phyloP scores from a whole-genome alignment of 2,113 vertebrate genomes.

The Petromus typicus region DNA sequence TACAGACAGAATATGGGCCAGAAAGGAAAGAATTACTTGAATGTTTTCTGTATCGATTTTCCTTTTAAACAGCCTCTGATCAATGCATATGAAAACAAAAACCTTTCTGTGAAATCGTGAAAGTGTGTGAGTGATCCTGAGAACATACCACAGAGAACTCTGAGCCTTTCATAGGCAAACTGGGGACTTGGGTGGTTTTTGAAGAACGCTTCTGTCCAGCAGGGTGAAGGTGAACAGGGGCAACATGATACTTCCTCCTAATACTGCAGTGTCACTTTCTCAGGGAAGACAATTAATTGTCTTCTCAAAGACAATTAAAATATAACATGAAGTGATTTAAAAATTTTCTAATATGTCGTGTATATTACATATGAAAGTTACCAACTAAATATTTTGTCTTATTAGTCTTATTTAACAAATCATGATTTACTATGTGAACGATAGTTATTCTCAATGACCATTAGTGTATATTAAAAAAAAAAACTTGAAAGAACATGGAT shows the following conservation, averaged over 20 bases:
- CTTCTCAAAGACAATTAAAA: not conserved
- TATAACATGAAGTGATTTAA: not conserved
- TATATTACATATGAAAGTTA: not conserved
- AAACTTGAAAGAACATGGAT: not conserved
- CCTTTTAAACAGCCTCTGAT: not conserved
- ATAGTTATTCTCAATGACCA: not conserved
- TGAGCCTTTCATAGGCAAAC: not conserved
- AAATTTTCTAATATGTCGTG: not conserved
- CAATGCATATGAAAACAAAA: not conserved
- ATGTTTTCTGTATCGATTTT: not conserved
- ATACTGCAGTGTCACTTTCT: not conserved
- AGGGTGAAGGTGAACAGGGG: not conserved
- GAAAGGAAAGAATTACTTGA: not conserved
- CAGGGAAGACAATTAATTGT: not conserved
- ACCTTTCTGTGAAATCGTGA: not conserved
- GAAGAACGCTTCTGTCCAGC: not conserved
- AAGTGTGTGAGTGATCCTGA: not conserved
- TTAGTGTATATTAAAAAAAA: not conserved
- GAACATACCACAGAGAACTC: rapidly evolving
- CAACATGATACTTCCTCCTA: not conserved
- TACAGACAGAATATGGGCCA: not conserved
- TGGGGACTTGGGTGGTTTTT: not conserved
- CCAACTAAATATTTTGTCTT: not conserved
- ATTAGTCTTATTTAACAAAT: not conserved
- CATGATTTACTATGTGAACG: not conserved